Percentiles rank a stretch among this genome's conserved stretches.
These are phyloP conservation scores for Eumaeus atala DNA, from an alignment of 1,140 invertebrate genomes.

Conservation along the genomic window DNA sequence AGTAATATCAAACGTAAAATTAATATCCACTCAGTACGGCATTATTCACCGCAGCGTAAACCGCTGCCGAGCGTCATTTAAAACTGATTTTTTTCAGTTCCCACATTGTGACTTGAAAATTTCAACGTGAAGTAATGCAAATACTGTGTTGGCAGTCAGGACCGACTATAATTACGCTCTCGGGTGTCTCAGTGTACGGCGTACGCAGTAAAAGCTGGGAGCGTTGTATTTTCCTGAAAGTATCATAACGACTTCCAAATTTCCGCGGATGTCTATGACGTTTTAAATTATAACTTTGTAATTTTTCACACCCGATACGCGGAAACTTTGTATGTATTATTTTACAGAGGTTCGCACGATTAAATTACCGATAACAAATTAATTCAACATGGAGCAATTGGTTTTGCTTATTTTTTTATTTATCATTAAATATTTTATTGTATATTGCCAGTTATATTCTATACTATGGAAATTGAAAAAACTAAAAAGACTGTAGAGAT, in stretches of 20 bases:
- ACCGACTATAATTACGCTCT: conserved; percentile 50
- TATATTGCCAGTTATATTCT: too few relatives aligned
- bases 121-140: conserved; percentile 45
- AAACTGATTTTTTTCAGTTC: conserved; percentile 33
- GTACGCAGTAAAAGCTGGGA: conserved; percentile 16
- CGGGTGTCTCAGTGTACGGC: conserved; percentile 32
- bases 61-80: conserved; percentile 26
- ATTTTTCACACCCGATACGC: neutral
- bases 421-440: too few relatives aligned
- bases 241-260: conserved; percentile 17
- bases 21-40: conserved; percentile 30
- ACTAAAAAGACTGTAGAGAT: too few relatives aligned
- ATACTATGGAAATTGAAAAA: too few relatives aligned
- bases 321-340: neutral
- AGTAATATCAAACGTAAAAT: conserved; percentile 32
- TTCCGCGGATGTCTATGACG: conserved; percentile 13
- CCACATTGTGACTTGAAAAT: conserved; percentile 35
- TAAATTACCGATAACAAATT: neutral
- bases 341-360: neutral
- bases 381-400: too few relatives aligned
- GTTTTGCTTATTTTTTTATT: too few relatives aligned
- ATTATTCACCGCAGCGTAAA: conserved; percentile 26
- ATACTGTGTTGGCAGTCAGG: conserved; percentile 44
- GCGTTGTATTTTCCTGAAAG: conserved; percentile 8
- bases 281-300: conserved; percentile 12